These are phyloP conservation scores for Zoanthus gigantus DNA, from an alignment of 92 coral and sea anemone genomes.

Conservation along the genomic window DNA sequence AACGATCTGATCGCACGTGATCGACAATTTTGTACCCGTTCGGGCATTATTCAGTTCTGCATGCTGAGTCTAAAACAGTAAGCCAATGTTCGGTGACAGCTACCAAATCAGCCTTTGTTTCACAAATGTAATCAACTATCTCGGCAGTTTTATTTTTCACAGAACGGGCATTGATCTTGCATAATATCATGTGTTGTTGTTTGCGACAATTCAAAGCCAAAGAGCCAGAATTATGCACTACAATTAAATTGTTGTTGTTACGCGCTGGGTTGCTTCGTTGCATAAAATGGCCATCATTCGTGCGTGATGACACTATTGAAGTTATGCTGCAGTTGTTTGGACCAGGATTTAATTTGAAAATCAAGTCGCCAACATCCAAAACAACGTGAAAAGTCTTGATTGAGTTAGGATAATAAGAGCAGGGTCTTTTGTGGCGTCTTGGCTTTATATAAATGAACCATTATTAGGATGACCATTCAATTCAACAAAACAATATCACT, in stretches of 20 bases:
- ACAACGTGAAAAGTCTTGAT: too few species aligned
- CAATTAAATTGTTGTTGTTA: constrained; percentile 17
- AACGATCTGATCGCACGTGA: constrained; percentile 36
- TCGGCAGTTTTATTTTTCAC: not conserved
- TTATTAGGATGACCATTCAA: not conserved
- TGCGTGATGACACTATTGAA: too few species aligned
- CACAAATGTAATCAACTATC: not conserved
- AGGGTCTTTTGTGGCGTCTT: too few species aligned
- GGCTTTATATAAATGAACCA: too few species aligned
- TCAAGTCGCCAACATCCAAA: too few species aligned
- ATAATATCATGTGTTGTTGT: not conserved
- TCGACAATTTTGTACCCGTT: too few species aligned
- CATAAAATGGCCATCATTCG: too few species aligned
- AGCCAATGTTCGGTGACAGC: not conserved
- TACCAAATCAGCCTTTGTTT: too few species aligned
- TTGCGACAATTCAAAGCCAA: constrained; percentile 14
- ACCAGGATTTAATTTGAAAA: too few species aligned
- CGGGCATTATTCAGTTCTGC: constrained; percentile 58
- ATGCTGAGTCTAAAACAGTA: not conserved
- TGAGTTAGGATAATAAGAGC: too few species aligned
- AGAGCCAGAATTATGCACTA: constrained; percentile 23
- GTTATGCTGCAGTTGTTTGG: too few species aligned
- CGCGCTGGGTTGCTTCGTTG: not conserved
- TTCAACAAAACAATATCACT: constrained; percentile 43
- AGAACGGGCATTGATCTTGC: too few species aligned